phyloP scores from a whole-genome alignment of 2,113 vertebrate genomes.

The Leucosticte australis region DNA sequence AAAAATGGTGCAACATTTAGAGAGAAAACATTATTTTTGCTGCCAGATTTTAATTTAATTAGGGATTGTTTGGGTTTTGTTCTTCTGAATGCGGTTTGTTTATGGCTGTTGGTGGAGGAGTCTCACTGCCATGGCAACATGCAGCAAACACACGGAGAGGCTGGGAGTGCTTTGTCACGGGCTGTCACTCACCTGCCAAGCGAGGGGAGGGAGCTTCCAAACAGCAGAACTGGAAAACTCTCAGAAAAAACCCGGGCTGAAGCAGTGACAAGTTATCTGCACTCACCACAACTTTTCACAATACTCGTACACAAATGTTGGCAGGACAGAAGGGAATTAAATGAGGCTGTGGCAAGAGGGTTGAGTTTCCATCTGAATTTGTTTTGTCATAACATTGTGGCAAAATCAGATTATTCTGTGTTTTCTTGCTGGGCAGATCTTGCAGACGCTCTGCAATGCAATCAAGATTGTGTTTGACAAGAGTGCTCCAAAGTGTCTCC shows the following conservation, averaged over 20 bases:
- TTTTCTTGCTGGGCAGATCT: background rate
- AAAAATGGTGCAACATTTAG: background rate
- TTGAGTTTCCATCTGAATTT: background rate
- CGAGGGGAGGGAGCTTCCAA: background rate
- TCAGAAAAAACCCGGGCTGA: background rate
- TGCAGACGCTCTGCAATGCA: background rate
- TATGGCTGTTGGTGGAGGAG: conserved; percentile 68
- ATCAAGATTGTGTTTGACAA: background rate
- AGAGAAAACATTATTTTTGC: conserved; percentile 22
- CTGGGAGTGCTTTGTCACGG: background rate
- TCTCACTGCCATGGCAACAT: conserved; percentile 72
- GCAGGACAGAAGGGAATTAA: background rate
- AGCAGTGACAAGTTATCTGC: background rate
- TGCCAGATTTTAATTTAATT: conserved; percentile 69
- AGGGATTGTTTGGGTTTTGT: conserved; percentile 66
- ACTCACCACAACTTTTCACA: background rate
- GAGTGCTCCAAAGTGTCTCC: background rate
- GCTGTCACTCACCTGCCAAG: conserved; percentile 13
- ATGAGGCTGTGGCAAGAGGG: background rate
- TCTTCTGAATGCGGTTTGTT: conserved; percentile 60
- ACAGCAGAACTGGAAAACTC: background rate
- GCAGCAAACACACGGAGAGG: background rate
- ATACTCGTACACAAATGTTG: rapidly evolving
- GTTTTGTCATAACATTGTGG: background rate
- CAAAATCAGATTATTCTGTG: background rate